Conservation (phyloP, 2,888 invertebrate species). For the Pediacus dermestoides region DNA sequence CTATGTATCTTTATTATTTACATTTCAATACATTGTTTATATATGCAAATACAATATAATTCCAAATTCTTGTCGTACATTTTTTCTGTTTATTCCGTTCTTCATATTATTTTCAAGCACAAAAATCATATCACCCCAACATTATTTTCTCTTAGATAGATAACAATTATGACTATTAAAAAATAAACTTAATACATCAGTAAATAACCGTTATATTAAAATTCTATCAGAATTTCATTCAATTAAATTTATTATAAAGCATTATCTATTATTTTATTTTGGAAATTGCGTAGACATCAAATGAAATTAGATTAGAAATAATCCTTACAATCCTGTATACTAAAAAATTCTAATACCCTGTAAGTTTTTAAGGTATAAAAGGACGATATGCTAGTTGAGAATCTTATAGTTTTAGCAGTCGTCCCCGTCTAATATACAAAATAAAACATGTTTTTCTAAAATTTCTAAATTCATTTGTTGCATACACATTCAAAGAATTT, state of each 20-base stretch:
- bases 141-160: background rate
- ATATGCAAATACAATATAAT: constrained; percentile 14
- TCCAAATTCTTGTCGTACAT: constrained; percentile 1
- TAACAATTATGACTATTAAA: constrained; percentile 1
- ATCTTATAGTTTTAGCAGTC: too few relatives aligned
- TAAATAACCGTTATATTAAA: constrained; percentile 2
- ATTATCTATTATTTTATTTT: too few relatives aligned
- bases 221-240: constrained; percentile 7
- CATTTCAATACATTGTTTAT: constrained; percentile 17
- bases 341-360: constrained; percentile 19
- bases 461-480: too few relatives aligned
- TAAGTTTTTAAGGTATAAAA: constrained; percentile 12
- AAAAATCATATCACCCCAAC: background rate
- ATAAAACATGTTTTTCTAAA: too few relatives aligned
- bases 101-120: background rate
- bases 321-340: too few relatives aligned
- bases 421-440: constrained; percentile 3
- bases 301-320: background rate
- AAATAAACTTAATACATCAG: constrained; percentile 1
- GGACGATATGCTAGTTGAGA: constrained; percentile 12
- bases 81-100: background rate
- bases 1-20: constrained; percentile 15
- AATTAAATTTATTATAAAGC: too few relatives aligned
- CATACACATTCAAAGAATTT: too few relatives aligned
- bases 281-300: background rate